phyloP scores from a whole-genome alignment of 1,140 invertebrate species.

The Apis laboriosa region DNA sequence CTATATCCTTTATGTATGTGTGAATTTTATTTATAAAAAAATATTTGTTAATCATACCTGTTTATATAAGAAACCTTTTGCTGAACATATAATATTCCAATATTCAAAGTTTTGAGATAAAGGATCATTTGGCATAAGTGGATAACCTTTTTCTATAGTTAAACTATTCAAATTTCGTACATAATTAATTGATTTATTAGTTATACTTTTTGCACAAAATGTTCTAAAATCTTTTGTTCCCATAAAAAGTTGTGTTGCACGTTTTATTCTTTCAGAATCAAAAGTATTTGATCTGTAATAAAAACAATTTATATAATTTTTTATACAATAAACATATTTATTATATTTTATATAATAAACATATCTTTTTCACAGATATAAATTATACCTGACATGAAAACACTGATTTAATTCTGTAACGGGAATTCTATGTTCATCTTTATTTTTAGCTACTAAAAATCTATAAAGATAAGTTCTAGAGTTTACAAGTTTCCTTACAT shows the following conservation, averaged over 20 bases:
- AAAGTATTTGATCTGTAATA: slow-evolving; percentile 53
- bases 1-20: slow-evolving; percentile 3
- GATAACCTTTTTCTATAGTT: slow-evolving; percentile 77
- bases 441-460: slow-evolving; percentile 77
- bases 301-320: not conserved
- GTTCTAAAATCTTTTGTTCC: slow-evolving; percentile 85
- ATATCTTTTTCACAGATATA: not conserved
- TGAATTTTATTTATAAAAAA: not conserved
- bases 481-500: slow-evolving; percentile 82
- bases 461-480: slow-evolving; percentile 87
- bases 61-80: slow-evolving; percentile 87
- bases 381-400: slow-evolving; percentile 57
- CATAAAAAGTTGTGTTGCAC: slow-evolving; percentile 62
- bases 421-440: slow-evolving; percentile 60
- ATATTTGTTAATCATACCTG: slow-evolving; percentile 80
- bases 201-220: slow-evolving; percentile 81
- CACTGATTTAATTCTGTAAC: slow-evolving; percentile 64
- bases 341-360: not conserved
- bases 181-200: slow-evolving; percentile 77
- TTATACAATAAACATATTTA: not conserved
- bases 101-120: slow-evolving; percentile 81
- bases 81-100: slow-evolving; percentile 84
- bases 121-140: slow-evolving; percentile 75
- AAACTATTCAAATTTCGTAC: slow-evolving; percentile 80
- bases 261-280: slow-evolving; percentile 65